A percentile compares a stretch with the other conserved stretches of the same genome.
These are phyloP conservation scores for Brachionus manjavacas DNA, from an alignment of 1,140 invertebrate genomes.

Conservation along the genomic window DNA sequence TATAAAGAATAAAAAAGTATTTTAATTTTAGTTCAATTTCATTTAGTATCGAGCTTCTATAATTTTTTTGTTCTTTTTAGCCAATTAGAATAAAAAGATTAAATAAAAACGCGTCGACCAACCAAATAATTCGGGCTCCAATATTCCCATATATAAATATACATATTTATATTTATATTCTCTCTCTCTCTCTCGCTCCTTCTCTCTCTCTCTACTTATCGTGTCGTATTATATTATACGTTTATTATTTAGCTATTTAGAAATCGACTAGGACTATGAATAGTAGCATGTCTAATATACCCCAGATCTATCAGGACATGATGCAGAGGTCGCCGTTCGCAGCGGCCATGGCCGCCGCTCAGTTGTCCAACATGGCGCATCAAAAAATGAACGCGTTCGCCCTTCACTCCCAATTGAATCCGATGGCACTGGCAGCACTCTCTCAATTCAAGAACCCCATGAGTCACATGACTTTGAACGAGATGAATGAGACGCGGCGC, in stretches of 20 bases:
- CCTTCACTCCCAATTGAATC: background rate
- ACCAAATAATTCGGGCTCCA: background rate
- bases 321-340: slow-evolving; percentile 35
- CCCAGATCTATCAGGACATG: slow-evolving; percentile 40
- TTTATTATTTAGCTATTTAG: background rate
- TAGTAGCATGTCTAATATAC: slow-evolving; percentile 24
- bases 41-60: background rate
- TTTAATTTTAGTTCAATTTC: background rate
- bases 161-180: background rate
- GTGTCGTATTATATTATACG: background rate
- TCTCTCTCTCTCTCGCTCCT: background rate
- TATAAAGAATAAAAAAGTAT: slow-evolving; percentile 4
- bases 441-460: background rate
- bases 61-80: background rate
- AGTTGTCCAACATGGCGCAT: background rate
- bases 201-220: background rate
- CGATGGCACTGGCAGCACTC: background rate
- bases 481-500: background rate
- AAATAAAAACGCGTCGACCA: slow-evolving; percentile 15
- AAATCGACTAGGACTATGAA: background rate
- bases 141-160: background rate
- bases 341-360: slow-evolving; percentile 26
- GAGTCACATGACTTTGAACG: background rate
- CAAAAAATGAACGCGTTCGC: background rate
- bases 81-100: slow-evolving; percentile 27